Base-by-base conservation (phyloP, 2,113 vertebrate species). In the Oreochromis aureus region DNA sequence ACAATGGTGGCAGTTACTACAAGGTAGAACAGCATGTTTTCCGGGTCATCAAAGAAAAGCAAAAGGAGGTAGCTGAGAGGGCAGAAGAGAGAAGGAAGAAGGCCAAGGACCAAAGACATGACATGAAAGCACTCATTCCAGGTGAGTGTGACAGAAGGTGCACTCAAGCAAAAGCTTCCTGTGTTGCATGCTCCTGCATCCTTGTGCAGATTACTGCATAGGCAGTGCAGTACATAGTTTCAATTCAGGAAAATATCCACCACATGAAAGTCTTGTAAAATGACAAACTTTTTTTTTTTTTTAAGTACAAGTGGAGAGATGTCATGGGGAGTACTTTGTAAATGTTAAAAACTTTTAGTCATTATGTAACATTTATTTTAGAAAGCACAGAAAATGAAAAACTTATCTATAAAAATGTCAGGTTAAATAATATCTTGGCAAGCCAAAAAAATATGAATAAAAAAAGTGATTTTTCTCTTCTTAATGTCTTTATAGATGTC, bases 1-100 rank as follows among this genome's bases (percentile, higher is more conserved):
- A 55, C 8, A 94, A 91, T 36, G 44, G n/a, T 1, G 30, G 80
- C 6, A 8, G 41, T 3, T 84, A 55, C 71, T 92, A 84, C 2
- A 4, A 85, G 10, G 10, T 24, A 44, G 39, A 71, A 12, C 3
- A 71, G 7, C n/a, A 71, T 3, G 44, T 71, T 71, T 71, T 71
- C 39, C 2, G 0, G 0, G 66, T 71, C 66, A 71, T 44, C 66
- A 71, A 44, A 71, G 39, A 24, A 0, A 16, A 0, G 66, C 39
- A 24, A 71, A 71, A 27, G 39, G n/a, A 44, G 24, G 69, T 11
- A 4, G 41, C 0, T 73, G 22, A 73, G 69, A 30, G 41, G 41
- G 69, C 41, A 27, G 69, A 48, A 73, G 10, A 73, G 16, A 73
- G 22, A 46, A 24, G 13, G 69, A 46, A 18, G 22, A 18, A 44